A percentile compares a stretch with the other conserved stretches of the same genome.
These are phyloP conservation scores for Centropyge bicolor DNA, from an alignment of 2,797 vertebrate species.

Conservation along the genomic window DNA sequence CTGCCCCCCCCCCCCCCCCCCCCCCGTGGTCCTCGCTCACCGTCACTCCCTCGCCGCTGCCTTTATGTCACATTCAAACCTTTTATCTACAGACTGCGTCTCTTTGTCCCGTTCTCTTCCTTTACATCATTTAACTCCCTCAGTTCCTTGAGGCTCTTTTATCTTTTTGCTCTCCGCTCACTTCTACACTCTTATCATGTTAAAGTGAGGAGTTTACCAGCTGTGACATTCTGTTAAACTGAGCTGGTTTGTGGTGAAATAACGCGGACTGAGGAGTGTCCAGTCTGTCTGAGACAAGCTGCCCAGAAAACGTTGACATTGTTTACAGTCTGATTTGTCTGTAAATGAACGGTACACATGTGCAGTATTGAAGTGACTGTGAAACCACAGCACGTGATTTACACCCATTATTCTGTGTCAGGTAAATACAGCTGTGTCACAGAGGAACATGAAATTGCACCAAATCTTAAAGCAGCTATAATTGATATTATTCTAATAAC, in stretches of 20 bases:
- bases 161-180: constrained; percentile 18
- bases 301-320: no score
- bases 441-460: neutral
- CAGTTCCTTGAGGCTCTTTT: constrained; percentile 14
- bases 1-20: constrained; percentile 34
- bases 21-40: constrained; percentile 40
- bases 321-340: no score
- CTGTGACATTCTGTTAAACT: neutral
- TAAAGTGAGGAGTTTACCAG: constrained; percentile 25
- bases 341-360: no score
- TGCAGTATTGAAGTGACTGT: no score
- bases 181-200: constrained; percentile 9
- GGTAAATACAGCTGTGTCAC: neutral
- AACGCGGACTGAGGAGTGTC: neutral
- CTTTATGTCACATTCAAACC: constrained; percentile 46
- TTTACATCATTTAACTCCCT: constrained; percentile 45
- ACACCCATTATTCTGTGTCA: neutral
- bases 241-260: constrained; percentile 5
- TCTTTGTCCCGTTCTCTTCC: constrained; percentile 17
- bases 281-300: neutral
- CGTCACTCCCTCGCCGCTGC: constrained; percentile 40
- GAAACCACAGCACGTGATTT: no score
- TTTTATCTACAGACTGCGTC: constrained; percentile 50
- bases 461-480: neutral
- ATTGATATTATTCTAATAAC: neutral